These are phyloP conservation scores for Pleuronectes platessa DNA, from an alignment of 2,113 vertebrate species.

Conservation along the genomic window DNA sequence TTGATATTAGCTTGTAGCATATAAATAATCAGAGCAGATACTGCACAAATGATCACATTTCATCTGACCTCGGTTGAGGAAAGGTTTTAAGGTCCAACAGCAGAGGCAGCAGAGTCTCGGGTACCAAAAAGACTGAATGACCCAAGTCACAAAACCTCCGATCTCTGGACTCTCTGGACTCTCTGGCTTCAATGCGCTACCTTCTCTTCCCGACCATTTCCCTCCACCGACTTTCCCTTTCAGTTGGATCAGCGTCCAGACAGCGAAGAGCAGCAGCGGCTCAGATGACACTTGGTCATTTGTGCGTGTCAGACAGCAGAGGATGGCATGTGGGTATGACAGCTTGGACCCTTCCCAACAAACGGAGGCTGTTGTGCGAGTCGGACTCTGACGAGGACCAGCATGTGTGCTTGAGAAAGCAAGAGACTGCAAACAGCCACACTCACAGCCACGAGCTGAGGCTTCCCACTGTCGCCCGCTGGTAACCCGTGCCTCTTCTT, in stretches of 20 bases:
- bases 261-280: slow-evolving; percentile 43
- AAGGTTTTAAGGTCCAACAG: slow-evolving; percentile 27
- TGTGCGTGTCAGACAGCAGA: slow-evolving; percentile 75
- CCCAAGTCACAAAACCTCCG: slow-evolving; percentile 31
- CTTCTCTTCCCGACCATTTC: slow-evolving; percentile 7
- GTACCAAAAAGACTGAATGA: slow-evolving; percentile 44
- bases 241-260: slow-evolving; percentile 52
- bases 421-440: slow-evolving; percentile 29
- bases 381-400: slow-evolving; percentile 37
- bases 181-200: not conserved
- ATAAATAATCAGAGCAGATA: not conserved
- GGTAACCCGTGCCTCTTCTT: slow-evolving; percentile 24
- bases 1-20: not conserved
- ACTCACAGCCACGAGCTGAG: slow-evolving; percentile 32
- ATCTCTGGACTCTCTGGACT: slow-evolving; percentile 27
- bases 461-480: slow-evolving; percentile 30
- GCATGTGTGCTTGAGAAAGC: slow-evolving; percentile 10
- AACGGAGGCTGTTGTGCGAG: slow-evolving; percentile 63
- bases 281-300: slow-evolving; percentile 74
- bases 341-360: slow-evolving; percentile 69
- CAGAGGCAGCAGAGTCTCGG: not conserved
- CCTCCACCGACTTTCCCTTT: slow-evolving; percentile 39
- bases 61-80: slow-evolving; percentile 7
- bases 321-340: slow-evolving; percentile 68
- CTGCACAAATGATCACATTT: not conserved